Evolutionary conservation across 1,140 invertebrate genomes (phyloP), one percentile per base, ranked within the genome.

Genomic region (Drosophila persimilis): DNA sequence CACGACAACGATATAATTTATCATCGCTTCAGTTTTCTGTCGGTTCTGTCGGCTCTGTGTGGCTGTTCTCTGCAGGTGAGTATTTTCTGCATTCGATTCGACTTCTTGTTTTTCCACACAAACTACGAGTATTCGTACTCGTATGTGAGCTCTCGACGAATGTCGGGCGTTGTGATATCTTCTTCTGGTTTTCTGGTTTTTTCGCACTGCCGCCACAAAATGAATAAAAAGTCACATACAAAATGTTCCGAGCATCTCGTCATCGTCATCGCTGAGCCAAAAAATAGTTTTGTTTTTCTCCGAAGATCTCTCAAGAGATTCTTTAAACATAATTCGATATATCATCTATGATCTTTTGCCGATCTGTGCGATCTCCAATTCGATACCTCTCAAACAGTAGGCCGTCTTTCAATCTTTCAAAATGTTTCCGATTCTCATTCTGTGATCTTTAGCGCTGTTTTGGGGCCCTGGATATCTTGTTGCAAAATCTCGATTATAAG

Each of bases 21-120:
- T 88, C 80, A 69, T 48, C 76, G 31, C 44, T 71, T 58, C 50
- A 52, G 17, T 71, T 71, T 24, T 56, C 47, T 55, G 45, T 55
- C 46, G 51, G 44, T 58, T 43, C 43, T 72, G 48, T 56, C n/a
- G 35, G 64, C 54, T 52, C 9, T 51, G 54, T 59, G 54, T 50
- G 62, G 73, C 60, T 86, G 81, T 81, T 88, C 81, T 77, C 44
- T 76, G 83, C 83, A 88, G 83, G 78, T 86, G 83, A 88, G 83
- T 81, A 86, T 86, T 86, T 78, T 46, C 64, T 62, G 47, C 31
- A 35, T 35, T 35, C 9, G 3, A 35, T 11, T 31, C 31, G 64
- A 78, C 69, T 85, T 86, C 77, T 81, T 86, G 73, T 81, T 86
- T 88, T 85, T 61, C 56, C 53, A 41, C 71, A 64, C 24, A 26